Base-by-base conservation (phyloP, 2,888 invertebrate species). In the Polymixis lichenea region DNA sequence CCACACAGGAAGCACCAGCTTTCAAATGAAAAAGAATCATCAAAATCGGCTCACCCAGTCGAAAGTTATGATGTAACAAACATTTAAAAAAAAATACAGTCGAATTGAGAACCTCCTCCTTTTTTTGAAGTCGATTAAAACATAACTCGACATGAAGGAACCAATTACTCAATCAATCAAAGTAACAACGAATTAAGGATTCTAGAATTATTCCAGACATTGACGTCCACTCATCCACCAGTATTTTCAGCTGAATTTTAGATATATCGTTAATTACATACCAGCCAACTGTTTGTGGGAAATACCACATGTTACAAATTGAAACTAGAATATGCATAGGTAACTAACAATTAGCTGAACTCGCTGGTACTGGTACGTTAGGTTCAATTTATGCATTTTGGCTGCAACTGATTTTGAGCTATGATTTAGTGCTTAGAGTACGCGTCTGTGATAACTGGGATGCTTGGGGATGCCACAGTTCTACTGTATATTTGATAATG, bases 261-360 rank as follows among this genome's bases (percentile, higher is more conserved):
- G 64, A 75, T 83, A 77, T 78, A 82, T 62, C 78, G 73, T 80
- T 82, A 89, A 87, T 84, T 78, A 86, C 76, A 80, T 65, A 75
- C 67, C 19, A 60, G 58, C 75, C 55, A 55, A 70, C 71, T 56
- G 76, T 76, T 81, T 79, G 83, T 88, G 89, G 79, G 89, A 87
- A 88, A 87, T 61, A 65, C 82, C 89, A 87, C 61, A 78, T 87
- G 87, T 65, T 87, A 85, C 83, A 70, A 87, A 85, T 87, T 80
- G 71, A 79, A 80, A 75, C 78, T 88, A 71, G 72, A 84, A 82
- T 80, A 84, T 87, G 85, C 83, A 87, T 76, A 80, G 79, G 72
- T 73, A 86, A 86, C 78, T 79, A 79, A 87, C 79, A 87, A 85
- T 88, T 80, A 87, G 56, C 75, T 56, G n/a, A 71, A 82, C 68